phyloP scores from a whole-genome alignment of 2,113 vertebrate genomes.

The Oxyruncus cristatus region DNA sequence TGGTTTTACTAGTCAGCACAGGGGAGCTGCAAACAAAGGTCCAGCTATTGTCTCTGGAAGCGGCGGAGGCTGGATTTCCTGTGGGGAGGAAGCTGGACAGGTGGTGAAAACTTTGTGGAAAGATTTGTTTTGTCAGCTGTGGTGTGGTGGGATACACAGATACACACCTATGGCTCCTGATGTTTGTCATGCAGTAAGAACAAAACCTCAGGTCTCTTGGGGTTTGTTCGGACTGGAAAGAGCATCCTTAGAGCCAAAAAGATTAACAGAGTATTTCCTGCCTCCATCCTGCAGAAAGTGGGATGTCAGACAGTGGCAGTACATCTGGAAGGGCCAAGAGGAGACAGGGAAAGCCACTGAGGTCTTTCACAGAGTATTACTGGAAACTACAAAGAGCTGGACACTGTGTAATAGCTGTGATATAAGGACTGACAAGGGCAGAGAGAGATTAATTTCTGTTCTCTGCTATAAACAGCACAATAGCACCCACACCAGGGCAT shows the following conservation, averaged over 20 bases:
- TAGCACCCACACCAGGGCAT: neutral
- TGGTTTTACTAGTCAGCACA: neutral
- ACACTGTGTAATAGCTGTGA: neutral
- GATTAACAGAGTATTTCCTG: neutral
- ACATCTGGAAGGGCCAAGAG: neutral
- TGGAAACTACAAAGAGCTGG: neutral
- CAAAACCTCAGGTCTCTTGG: neutral
- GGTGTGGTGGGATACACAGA: neutral
- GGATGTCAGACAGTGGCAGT: neutral
- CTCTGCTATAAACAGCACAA: neutral
- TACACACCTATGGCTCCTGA: neutral
- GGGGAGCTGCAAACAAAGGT: conserved; percentile 21
- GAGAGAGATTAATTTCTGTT: neutral
- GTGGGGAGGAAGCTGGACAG: neutral
- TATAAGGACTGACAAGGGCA: neutral
- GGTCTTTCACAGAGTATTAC: neutral
- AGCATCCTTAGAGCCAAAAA: neutral
- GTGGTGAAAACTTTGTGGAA: neutral
- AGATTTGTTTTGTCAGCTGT: conserved; percentile 41
- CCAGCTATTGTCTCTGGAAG: neutral
- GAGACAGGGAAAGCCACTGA: neutral
- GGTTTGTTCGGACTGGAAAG: neutral
- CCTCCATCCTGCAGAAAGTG: neutral
- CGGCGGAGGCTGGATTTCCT: conserved; percentile 2
- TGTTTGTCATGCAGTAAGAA: neutral